Evolutionary conservation across 2,888 invertebrate species (phyloP), one percentile per base, ranked within the genome.

Genomic region (Acanthoscelides obtectus): DNA sequence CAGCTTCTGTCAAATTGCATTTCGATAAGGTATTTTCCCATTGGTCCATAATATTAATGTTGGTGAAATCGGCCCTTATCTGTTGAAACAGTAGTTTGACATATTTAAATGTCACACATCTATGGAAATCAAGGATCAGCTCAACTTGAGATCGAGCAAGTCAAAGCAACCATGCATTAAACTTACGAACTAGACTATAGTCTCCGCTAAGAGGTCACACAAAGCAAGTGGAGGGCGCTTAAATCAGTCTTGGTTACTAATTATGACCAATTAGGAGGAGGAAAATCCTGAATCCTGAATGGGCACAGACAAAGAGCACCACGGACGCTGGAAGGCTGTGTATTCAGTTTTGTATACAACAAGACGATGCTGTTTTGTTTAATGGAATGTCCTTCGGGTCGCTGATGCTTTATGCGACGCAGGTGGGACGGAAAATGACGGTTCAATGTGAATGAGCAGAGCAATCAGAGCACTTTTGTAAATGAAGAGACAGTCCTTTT

Each of bases 211-310:
- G 71, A 71, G 67, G 66, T 67, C 69, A 69, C 69, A 69, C 71
- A 69, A 71, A 69, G 69, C 71, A 71, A 71, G 69, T 69, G 71
- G 72, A 73, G 72, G 71, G 73, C 74, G 68, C 74, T 75, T 73
- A 70, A 72, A 74, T 73, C 72, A 69, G 70, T 66, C 73, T 76
- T 72, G 75, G 75, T 74, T 72, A 73, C 73, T 74, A 75, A 76
- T 74, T 75, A 75, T 71, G 72, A 70, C 72, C 75, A 76, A 76
- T 76, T 76, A 76, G 69, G 72, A 73, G 70, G 71, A 71, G 72
- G 72, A 72, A 72, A 71, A 45, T 22, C 45, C 66, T n/a, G n/a
- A n/a, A 22, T 66, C 27, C 68, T 22, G 71, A 22, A 66, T 66
- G 63, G 69, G 66, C 19, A 27, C 69, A 66, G 71, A 71, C 71